These are phyloP conservation scores for Pseudochromis fuscus DNA, from an alignment of 2,797 vertebrate genomes.

Conservation along the genomic window DNA sequence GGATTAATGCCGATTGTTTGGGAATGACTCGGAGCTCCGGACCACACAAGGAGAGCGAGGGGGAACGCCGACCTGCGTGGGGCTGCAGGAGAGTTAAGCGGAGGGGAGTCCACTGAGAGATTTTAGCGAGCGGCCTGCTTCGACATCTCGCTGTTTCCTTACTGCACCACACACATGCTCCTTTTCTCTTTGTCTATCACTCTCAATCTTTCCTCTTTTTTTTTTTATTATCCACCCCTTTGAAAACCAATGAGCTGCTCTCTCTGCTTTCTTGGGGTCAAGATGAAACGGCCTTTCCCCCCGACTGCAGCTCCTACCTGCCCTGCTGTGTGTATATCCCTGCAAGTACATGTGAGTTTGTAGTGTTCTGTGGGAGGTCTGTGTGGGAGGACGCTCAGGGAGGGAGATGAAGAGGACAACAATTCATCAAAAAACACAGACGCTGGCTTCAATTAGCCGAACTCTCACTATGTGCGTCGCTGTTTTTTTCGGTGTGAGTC, in stretches of 20 bases:
- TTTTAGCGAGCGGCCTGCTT: slow-evolving; percentile 46
- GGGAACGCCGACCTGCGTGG: slow-evolving; percentile 55
- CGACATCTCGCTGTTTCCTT: slow-evolving; percentile 17
- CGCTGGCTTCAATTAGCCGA: slow-evolving; percentile 73
- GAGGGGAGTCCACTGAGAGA: slow-evolving; percentile 46
- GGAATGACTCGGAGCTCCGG: slow-evolving; percentile 81
- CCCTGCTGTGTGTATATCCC: slow-evolving; percentile 1
- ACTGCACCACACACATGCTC: slow-evolving; percentile 10
- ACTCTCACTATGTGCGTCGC: slow-evolving; percentile 22
- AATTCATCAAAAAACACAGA: slow-evolving; percentile 62
- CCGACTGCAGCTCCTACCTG: slow-evolving; percentile 52
- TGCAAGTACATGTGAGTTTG: slow-evolving; percentile 22
- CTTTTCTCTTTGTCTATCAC: slow-evolving; percentile 36
- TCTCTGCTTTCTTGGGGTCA: slow-evolving; percentile 53
- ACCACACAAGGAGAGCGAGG: slow-evolving; percentile 84
- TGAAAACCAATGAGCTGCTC: slow-evolving; percentile 61
- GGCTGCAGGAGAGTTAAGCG: slow-evolving; percentile 57
- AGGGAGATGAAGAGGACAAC: slow-evolving; percentile 65
- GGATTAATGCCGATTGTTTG: slow-evolving; percentile 86
- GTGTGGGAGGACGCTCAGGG: slow-evolving; percentile 60
- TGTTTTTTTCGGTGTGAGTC: slow-evolving; percentile 47
- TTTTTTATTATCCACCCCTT: slow-evolving; percentile 58
- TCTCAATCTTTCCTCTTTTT: slow-evolving; percentile 37
- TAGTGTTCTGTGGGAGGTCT: slow-evolving; percentile 73
- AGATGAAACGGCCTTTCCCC: slow-evolving; percentile 46